These are phyloP conservation scores for Drosophila diplacantha DNA, from an alignment of 2,888 invertebrate species.

Conservation along the genomic window DNA sequence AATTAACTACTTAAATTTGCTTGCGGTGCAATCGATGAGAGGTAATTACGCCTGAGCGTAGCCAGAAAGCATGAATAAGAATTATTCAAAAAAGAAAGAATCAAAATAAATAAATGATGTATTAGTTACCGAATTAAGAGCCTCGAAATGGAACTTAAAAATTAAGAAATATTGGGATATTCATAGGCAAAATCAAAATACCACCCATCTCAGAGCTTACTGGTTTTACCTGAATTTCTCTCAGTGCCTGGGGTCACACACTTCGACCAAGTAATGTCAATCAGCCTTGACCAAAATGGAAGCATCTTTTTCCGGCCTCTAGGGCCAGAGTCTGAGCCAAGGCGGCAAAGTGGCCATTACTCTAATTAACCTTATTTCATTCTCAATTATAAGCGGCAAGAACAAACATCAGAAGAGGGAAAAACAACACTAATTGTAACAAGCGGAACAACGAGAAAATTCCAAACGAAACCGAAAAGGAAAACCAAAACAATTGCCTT, in stretches of 20 bases:
- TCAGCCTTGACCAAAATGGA: conserved; percentile 65
- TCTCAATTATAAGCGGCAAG: conserved; percentile 67
- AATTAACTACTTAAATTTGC: conserved; percentile 43
- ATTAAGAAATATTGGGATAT: background rate
- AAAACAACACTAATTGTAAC: conserved; percentile 39
- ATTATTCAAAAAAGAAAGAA: background rate
- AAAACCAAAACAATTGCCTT: conserved; percentile 71
- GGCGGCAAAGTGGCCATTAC: conserved; percentile 65
- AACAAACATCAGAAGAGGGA: conserved; percentile 41
- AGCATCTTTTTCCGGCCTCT: conserved; percentile 41
- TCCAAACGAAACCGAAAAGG: conserved; percentile 42
- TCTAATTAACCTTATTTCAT: conserved; percentile 72
- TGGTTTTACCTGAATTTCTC: background rate
- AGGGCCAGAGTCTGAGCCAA: conserved; percentile 8
- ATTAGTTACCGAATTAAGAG: background rate
- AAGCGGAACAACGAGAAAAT: conserved; percentile 29
- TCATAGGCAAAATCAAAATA: background rate
- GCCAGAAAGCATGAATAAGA: background rate
- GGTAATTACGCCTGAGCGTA: background rate
- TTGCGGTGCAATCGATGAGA: conserved; percentile 15
- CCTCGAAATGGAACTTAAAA: background rate
- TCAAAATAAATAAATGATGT: background rate
- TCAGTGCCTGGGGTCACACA: background rate
- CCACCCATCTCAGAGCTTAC: background rate
- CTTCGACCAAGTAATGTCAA: conserved; percentile 20